Base-by-base conservation (phyloP, 2,888 invertebrate genomes). In the Hipparchia sbordonii region DNA sequence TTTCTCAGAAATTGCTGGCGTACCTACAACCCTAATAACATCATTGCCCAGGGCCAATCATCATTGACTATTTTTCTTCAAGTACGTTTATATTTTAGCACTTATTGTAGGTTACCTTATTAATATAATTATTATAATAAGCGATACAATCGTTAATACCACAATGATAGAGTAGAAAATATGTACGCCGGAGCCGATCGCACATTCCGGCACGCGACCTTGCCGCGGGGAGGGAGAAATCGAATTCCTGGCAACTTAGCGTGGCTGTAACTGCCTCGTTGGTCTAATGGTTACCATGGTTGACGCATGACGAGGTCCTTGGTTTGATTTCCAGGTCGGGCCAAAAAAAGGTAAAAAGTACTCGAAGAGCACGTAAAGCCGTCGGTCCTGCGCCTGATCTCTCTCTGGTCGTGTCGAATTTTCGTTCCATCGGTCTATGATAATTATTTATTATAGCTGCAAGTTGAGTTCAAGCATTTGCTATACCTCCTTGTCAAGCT, bases 181-280 rank as follows among this genome's bases (percentile, higher is more conserved):
- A 63, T 70, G 12, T 52, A 52, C 6, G 39, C 56, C 48, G 10
- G 39, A 46, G 70, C 57, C 63, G 33, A n/a, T 45, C 57, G 70
- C 56, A 56, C 70, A 62, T 62, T 63, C 63, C 61, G 48, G 65
- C 71, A 71, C 71, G 71, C 65, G 71, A 71, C 71, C 71, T 71
- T 71, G 71, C 48, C 45, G 62, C 46, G 57, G 65, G 48, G 13
- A 70, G 61, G 67, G 69, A 23, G 48, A 6, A 9, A 12, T 39
- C 7, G 61, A 69, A 52, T 74, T 33, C 65, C 62, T 63, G 23
- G 23, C 23, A 23, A 23, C 23, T 23, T 23, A 23, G 23, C 23
- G 23, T 23, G 23, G 23, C 23, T 23, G 23, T 23, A 23, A 23
- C 23, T 23, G 23, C 23, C 23, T 23, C 23, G 23, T 23, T 23